Conservation (phyloP, 2,888 invertebrate genomes). For the Pogonocherus hispidulus region DNA sequence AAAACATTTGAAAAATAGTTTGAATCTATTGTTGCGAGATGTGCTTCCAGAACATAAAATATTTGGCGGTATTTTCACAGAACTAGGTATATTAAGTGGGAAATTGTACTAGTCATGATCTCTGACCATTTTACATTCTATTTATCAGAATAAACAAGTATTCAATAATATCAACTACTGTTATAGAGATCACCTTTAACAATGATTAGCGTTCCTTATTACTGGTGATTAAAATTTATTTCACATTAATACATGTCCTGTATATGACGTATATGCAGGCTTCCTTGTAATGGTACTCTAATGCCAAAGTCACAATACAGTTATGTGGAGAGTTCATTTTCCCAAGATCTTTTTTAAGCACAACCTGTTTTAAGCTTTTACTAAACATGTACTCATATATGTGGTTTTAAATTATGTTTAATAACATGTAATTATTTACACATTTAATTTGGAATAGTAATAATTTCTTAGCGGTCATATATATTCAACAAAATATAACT, state of each 20-base stretch:
- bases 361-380: constrained; percentile 36
- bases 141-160: too few species aligned
- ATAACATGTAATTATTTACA: constrained; percentile 25
- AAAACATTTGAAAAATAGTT: too few species aligned
- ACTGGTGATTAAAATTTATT: constrained; percentile 34
- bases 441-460: constrained; percentile 12
- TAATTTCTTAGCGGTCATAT: constrained; percentile 1
- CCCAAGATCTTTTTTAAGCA: constrained; percentile 38
- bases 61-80: too few species aligned
- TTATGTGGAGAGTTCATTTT: constrained; percentile 45
- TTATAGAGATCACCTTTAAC: constrained; percentile 42
- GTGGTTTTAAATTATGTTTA: constrained; percentile 4
- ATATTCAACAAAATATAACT: background rate
- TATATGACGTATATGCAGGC: constrained; percentile 38
- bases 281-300: constrained; percentile 33
- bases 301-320: constrained; percentile 29
- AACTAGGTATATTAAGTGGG: too few species aligned
- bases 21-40: too few species aligned
- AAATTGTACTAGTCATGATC: too few species aligned
- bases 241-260: constrained; percentile 40
- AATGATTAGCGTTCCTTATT: constrained; percentile 32
- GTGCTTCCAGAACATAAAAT: too few species aligned
- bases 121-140: too few species aligned
- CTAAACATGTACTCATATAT: constrained; percentile 17
- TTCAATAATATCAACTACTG: constrained; percentile 26